Percentiles rank a stretch among this genome's conserved stretches.
phyloP scores from a whole-genome alignment of 2,113 vertebrate genomes.

The Eublepharis macularius region DNA sequence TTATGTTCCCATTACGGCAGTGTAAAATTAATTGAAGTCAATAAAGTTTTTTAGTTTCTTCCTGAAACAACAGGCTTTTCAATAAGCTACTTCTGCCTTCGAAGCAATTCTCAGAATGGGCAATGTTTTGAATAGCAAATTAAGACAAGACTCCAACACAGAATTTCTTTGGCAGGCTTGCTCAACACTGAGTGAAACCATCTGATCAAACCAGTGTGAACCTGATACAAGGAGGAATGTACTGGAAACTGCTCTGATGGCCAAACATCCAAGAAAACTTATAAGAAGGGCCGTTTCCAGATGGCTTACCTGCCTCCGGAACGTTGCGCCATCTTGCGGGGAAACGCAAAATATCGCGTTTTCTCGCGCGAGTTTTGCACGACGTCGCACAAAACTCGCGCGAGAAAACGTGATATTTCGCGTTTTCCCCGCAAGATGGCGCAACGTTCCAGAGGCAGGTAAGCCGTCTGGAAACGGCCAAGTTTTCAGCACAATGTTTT shows the following conservation, averaged over 20 bases:
- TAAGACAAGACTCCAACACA: too few relatives aligned
- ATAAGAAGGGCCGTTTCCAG: too few relatives aligned
- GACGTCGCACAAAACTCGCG: too few relatives aligned
- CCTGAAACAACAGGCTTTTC: neutral
- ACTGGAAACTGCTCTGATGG: neutral
- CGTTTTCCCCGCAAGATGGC: too few relatives aligned
- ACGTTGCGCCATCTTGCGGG: too few relatives aligned
- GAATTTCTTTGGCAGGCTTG: neutral
- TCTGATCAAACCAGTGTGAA: neutral
- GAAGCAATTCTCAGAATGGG: neutral
- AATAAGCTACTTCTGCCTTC: neutral
- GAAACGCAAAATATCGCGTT: too few relatives aligned
- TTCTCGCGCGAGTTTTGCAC: too few relatives aligned
- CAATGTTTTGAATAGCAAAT: neutral
- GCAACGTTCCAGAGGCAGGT: too few relatives aligned
- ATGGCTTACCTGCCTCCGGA: too few relatives aligned
- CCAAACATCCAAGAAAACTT: neutral
- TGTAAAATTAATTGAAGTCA: neutral
- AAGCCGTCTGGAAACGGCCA: too few relatives aligned
- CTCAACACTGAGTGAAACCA: neutral
- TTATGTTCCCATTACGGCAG: neutral
- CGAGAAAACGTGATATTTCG: too few relatives aligned
- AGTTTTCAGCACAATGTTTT: neutral
- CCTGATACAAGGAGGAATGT: neutral
- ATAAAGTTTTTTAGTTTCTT: neutral